Base-by-base conservation (phyloP, 2,797 vertebrate species). In the Pagetopsis macropterus region DNA sequence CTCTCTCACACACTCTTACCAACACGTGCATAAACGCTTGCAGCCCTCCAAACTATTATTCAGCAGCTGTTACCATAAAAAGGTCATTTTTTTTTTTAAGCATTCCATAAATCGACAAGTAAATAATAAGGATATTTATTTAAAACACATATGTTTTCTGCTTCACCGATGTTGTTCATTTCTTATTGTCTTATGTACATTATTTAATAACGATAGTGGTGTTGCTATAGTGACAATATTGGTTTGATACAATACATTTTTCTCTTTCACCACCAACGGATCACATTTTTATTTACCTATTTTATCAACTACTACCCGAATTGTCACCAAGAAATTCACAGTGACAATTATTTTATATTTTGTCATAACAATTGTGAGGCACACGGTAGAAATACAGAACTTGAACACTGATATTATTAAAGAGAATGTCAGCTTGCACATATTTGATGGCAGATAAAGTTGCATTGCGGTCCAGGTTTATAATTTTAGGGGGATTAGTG, bases 111-210 rank as follows among this genome's bases (percentile, higher is more conserved):
- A 51, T 65, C 21, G 55, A 37, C 31, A n/a, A 57, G 17, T 15
- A 46, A 21, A 17, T 67, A 46, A 74, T 51, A 49, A 37, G 10
- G 33, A 63, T 72, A 31, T 71, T 73, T 61, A 71, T 65, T 64
- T 33, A 61, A 68, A 67, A 61, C 12, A 37, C 5, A 12, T 21
- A 65, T 9, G 12, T 23, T 5, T 44, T 37, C 27, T 40, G 45
- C 13, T 9, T 70, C 41, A 21, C 10, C 14, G 23, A 50, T 49
- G 10, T 51, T 58, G 31, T 41, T 52, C 3, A 46, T 3, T 21
- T 68, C n/a, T 15, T 14, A 5, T 54, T 48, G 2, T 66, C 11
- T 46, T 49, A 6, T n/a, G 7, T 11, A 3, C 15, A 62, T 49
- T 3, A 13, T 57, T 46, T 12, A 56, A 44, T 3, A n/a, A 17